Percentiles rank a stretch among this genome's conserved stretches.
phyloP scores from a whole-genome alignment of 2,113 vertebrate genomes.

The Rutilus rutilus region DNA sequence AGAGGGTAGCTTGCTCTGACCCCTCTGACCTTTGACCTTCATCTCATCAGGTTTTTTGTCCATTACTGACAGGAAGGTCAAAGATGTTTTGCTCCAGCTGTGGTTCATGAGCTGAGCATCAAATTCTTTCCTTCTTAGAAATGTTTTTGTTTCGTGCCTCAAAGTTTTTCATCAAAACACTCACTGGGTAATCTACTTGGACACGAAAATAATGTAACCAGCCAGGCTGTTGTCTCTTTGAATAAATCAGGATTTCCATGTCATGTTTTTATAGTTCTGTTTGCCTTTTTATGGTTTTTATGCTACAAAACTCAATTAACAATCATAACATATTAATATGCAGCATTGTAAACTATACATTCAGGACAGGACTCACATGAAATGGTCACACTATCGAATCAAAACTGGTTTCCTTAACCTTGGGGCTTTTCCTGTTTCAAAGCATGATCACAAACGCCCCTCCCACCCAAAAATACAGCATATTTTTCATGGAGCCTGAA shows the following conservation, averaged over 20 bases:
- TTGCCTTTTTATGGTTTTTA: neutral
- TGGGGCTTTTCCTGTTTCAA: constrained; percentile 29
- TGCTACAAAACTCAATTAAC: neutral
- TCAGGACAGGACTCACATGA: neutral
- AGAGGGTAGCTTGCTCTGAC: neutral
- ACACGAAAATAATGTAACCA: constrained; percentile 20
- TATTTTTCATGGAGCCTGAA: constrained; percentile 35
- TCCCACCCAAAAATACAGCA: neutral
- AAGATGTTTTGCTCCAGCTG: constrained; percentile 21
- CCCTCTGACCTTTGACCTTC: constrained; percentile 17
- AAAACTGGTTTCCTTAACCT: neutral
- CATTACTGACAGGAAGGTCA: constrained; percentile 29
- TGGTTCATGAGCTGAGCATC: neutral
- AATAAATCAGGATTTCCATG: neutral
- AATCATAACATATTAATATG: neutral
- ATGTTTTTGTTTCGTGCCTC: neutral
- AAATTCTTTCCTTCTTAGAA: neutral
- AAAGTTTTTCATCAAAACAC: constrained; percentile 26
- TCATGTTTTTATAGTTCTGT: neutral
- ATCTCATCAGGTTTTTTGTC: constrained; percentile 13
- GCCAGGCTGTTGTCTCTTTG: constrained; percentile 23
- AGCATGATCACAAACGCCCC: neutral
- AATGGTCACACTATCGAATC: neutral
- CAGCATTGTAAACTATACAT: neutral
- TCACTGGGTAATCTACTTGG: constrained; percentile 9